phyloP scores from a whole-genome alignment of 2,113 vertebrate species.

The Heterochromis multidens region DNA sequence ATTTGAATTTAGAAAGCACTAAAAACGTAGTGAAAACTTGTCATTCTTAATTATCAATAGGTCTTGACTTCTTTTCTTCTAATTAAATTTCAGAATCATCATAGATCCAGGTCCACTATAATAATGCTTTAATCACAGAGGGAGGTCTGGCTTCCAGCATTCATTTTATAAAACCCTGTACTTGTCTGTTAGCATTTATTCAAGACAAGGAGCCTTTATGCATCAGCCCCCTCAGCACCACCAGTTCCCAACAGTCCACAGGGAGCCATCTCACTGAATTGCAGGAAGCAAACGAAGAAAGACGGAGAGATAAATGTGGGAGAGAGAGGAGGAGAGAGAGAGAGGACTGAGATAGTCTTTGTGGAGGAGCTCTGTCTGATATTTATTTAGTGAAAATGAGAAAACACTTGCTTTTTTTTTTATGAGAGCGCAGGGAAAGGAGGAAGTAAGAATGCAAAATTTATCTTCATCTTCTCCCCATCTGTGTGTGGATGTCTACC shows the following conservation, averaged over 20 bases:
- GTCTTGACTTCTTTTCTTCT: not conserved
- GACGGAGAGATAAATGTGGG: slow-evolving; percentile 27
- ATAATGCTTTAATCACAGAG: not conserved
- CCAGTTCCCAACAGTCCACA: slow-evolving; percentile 56
- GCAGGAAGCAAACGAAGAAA: slow-evolving; percentile 55
- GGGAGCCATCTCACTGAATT: slow-evolving; percentile 58
- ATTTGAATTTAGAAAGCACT: not conserved
- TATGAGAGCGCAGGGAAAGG: not conserved
- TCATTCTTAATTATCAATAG: not conserved
- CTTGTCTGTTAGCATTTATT: not conserved
- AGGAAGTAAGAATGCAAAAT: slow-evolving; percentile 2
- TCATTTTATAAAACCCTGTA: not conserved
- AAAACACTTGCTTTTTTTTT: not conserved
- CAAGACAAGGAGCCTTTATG: slow-evolving; percentile 60
- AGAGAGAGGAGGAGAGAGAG: not conserved
- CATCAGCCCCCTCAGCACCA: slow-evolving; percentile 38
- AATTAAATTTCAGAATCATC: not conserved
- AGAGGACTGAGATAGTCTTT: slow-evolving; percentile 62
- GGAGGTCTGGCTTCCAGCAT: not conserved
- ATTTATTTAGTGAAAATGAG: slow-evolving; percentile 38
- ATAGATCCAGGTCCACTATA: not conserved
- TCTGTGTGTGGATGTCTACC: not conserved
- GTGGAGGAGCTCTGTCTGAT: slow-evolving; percentile 39
- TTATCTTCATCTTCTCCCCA: not conserved
- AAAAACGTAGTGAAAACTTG: not conserved